Base-by-base conservation (phyloP, 2,888 invertebrate species). In the Ferrisia virgata region DNA sequence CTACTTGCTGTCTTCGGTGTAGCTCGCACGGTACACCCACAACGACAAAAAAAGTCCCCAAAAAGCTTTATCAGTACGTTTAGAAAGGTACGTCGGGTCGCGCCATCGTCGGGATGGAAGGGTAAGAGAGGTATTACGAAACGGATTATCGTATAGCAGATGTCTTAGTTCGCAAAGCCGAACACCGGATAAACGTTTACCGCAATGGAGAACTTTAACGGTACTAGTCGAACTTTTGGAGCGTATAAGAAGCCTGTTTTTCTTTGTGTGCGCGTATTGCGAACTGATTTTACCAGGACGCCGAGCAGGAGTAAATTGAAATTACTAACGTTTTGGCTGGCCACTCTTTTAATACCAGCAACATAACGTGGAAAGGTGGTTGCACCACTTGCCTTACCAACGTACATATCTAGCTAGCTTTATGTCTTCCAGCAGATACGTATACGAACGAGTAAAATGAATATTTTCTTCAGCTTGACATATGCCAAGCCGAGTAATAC, bases 81-180 rank as follows among this genome's bases (percentile, higher is more conserved):
- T 76, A 36, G 36, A 76, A 76, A 25, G 15, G 22, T 22, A 58
- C 58, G n/a, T n/a, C 39, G 11, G 39, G 39, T 39, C 39, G 39
- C 39, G 39, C 13, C 3, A 28, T 25, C 58, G 58, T 6, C 58
- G 25, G 58, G 2, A 58, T 25, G 15, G 28, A 25, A 58, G 13
- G 13, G 22, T 33, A 33, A n/a, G 18, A 22, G 53, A 53, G 53
- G 22, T 53, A 11, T 22, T 53, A 22, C 53, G 53, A 53, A 53
- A 53, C 36, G 72, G 72, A 76, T 76, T 76, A 76, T 76, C 33
- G 36, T 76, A 53, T 8, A 76, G 72, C 72, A 76, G 72, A 76
- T 76, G 72, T 76, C 72, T 33, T 36, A 76, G 72, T 76, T 76
- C 72, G 72, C 72, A 76, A 76, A 76, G 72, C 72, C 72, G 36